Conservation (phyloP, 1,140 invertebrate genomes). For the Drosophila obscura region DNA sequence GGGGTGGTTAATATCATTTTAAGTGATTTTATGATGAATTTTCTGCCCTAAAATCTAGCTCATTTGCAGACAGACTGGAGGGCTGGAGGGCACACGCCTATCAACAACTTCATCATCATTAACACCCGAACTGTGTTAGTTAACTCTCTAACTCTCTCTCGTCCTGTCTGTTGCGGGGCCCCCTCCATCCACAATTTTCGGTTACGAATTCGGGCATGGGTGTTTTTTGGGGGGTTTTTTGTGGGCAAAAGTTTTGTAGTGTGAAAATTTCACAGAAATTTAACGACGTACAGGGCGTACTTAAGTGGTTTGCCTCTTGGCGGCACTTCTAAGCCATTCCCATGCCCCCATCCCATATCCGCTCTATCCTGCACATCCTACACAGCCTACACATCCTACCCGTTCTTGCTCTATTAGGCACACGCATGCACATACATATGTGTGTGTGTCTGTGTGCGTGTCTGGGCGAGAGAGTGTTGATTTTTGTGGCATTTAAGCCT, state of each 20-base stretch:
- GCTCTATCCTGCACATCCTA: background rate
- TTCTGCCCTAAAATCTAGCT: slow-evolving; percentile 75
- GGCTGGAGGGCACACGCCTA: slow-evolving; percentile 6
- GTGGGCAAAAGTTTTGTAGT: slow-evolving; percentile 71
- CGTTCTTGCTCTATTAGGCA: slow-evolving; percentile 35
- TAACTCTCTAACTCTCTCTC: slow-evolving; percentile 50
- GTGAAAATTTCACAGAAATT: slow-evolving; percentile 79
- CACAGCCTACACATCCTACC: background rate
- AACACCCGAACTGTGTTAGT: slow-evolving; percentile 34
- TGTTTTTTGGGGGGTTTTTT: slow-evolving; percentile 23
- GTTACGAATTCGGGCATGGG: slow-evolving; percentile 15
- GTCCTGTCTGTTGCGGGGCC: slow-evolving; percentile 11
- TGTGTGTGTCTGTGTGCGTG: slow-evolving; percentile 17
- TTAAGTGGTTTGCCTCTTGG: slow-evolving; percentile 78
- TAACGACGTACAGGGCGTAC: slow-evolving; percentile 65
- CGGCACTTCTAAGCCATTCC: slow-evolving; percentile 65
- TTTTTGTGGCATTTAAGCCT: slow-evolving; percentile 78
- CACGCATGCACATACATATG: background rate
- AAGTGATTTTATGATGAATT: slow-evolving; percentile 83
- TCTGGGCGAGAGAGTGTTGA: slow-evolving; percentile 54
- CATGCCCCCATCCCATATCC: background rate
- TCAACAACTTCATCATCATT: slow-evolving; percentile 57
- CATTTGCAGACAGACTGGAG: slow-evolving; percentile 59
- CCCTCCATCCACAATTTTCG: slow-evolving; percentile 8
- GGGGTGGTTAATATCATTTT: slow-evolving; percentile 76